Conservation (phyloP, 2,888 invertebrate species). For the Tipula unca region DNA sequence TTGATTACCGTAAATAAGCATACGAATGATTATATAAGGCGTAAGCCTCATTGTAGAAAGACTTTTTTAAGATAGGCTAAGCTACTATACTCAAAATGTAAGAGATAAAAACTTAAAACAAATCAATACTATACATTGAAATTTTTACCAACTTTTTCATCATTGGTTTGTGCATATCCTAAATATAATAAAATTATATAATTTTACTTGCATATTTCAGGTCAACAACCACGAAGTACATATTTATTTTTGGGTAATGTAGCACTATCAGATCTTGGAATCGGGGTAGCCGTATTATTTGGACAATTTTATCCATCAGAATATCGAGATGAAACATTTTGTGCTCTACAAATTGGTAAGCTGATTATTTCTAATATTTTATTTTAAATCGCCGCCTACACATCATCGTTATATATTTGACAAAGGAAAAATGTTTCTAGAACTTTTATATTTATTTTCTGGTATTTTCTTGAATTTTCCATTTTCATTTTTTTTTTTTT, state of each 20-base stretch:
- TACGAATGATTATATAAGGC: too few relatives aligned
- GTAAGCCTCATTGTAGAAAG: too few relatives aligned
- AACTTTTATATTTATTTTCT: background rate
- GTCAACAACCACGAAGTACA: slow-evolving; percentile 53
- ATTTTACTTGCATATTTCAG: slow-evolving; percentile 32
- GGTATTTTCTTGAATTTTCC: background rate
- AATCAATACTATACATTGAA: too few relatives aligned
- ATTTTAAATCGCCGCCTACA: background rate
- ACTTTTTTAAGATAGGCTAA: too few relatives aligned
- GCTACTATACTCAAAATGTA: too few relatives aligned
- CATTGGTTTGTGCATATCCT: too few relatives aligned
- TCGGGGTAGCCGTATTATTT: slow-evolving; percentile 51
- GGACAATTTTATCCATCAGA: slow-evolving; percentile 42
- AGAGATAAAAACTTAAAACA: too few relatives aligned
- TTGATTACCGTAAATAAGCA: too few relatives aligned
- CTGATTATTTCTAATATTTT: background rate
- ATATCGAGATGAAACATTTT: slow-evolving; percentile 37
- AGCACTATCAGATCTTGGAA: slow-evolving; percentile 54
- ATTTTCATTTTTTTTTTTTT: background rate
- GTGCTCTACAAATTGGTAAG: slow-evolving; percentile 42
- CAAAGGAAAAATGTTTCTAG: background rate
- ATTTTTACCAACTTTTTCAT: too few relatives aligned
- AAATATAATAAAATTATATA: background rate
- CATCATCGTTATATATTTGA: background rate
- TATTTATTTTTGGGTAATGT: slow-evolving; percentile 58